A percentile compares a stretch with the other conserved stretches of the same genome.
Evolutionary conservation across 2,888 invertebrate species (phyloP).

Genomic region (Timema podura): DNA sequence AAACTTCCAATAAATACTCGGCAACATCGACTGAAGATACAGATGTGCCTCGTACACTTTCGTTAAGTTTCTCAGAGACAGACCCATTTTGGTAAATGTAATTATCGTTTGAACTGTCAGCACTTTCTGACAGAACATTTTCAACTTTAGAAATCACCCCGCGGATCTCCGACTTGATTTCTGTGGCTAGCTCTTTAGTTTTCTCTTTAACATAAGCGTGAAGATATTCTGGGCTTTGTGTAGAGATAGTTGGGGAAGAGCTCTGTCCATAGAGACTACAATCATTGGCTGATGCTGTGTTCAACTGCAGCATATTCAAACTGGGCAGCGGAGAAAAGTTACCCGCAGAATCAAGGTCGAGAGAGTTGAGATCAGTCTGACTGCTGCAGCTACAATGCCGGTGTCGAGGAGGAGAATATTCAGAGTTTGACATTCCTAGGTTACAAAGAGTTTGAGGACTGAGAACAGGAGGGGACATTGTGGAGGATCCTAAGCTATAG

Average conservation of each 20-base stretch:
- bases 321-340: constrained; percentile 47
- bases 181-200: constrained; percentile 72
- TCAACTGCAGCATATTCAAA: constrained; percentile 40
- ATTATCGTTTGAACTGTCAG: constrained; percentile 13
- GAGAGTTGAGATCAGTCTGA: constrained; percentile 65
- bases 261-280: constrained; percentile 52
- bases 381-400: constrained; percentile 66
- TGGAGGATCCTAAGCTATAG: constrained; percentile 59
- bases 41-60: constrained; percentile 54
- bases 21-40: constrained; percentile 72
- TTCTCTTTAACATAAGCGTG: constrained; percentile 73
- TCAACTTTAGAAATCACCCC: constrained; percentile 77
- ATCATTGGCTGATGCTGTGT: constrained; percentile 52
- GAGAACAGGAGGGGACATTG: constrained; percentile 50
- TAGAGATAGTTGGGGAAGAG: constrained; percentile 13
- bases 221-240: constrained; percentile 52
- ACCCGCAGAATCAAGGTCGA: constrained; percentile 50
- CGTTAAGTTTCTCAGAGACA: constrained; percentile 7
- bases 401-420: constrained; percentile 35
- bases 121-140: constrained; percentile 65
- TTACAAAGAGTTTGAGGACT: constrained; percentile 62
- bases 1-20: constrained; percentile 72
- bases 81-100: neutral
- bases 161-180: constrained; percentile 76
- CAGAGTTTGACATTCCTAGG: constrained; percentile 49